Conservation (phyloP, 2,113 vertebrate genomes). For the Xiphophorus maculatus region DNA sequence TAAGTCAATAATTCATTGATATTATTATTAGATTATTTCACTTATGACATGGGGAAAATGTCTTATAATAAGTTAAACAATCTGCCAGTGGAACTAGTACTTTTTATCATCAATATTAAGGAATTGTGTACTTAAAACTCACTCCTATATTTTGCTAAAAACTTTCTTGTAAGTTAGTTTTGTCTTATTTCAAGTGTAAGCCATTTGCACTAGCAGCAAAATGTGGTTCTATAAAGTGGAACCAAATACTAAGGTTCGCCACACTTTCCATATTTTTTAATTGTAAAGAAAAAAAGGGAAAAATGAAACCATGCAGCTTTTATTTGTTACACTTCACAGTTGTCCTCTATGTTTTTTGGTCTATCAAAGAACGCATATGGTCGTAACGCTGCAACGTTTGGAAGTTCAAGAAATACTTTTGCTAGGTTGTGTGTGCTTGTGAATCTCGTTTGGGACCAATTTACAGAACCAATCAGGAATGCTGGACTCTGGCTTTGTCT, state of each 20-base stretch:
- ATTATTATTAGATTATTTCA: no score
- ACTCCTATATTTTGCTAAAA: no score
- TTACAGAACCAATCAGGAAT: constrained; percentile 59
- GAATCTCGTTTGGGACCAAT: not conserved
- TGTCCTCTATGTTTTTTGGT: not conserved
- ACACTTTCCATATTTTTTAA: not conserved
- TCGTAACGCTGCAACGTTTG: not conserved
- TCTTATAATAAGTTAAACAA: no score
- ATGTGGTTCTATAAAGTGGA: not conserved
- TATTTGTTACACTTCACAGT: not conserved
- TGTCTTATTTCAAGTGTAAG: no score
- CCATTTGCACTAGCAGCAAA: no score
- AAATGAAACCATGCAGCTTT: not conserved
- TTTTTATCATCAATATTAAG: no score
- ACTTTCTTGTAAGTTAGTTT: no score
- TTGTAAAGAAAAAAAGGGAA: not conserved
- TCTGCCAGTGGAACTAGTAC: no score
- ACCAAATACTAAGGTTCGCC: not conserved
- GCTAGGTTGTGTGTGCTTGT: no score
- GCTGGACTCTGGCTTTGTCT: constrained; percentile 80
- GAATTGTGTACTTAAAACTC: no score
- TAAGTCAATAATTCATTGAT: no score
- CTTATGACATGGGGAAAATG: no score
- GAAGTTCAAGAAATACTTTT: not conserved
- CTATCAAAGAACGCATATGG: not conserved